Conservation (phyloP, 2,113 vertebrate species). For the Suricata suricatta region DNA sequence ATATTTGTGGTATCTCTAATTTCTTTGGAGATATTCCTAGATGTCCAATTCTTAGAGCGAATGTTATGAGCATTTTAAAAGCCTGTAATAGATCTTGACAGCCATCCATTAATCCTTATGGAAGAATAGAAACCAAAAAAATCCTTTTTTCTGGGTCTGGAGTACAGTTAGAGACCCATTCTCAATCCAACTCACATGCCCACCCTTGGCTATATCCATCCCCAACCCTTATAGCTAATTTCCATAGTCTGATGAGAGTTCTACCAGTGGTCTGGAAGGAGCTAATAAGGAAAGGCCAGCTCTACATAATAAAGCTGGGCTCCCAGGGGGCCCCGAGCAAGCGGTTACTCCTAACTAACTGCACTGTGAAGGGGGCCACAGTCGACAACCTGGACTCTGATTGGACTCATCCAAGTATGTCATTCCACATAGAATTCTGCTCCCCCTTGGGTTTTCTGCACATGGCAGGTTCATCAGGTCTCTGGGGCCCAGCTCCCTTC, state of each 20-base stretch:
- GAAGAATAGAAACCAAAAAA: background rate
- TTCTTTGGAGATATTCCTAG: background rate
- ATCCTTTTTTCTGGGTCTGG: background rate
- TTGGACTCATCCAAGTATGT: background rate
- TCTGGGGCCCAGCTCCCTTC: background rate
- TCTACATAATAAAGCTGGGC: no score
- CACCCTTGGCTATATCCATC: background rate
- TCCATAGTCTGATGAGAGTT: background rate
- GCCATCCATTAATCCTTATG: background rate
- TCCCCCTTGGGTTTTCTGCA: background rate
- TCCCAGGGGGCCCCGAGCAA: background rate
- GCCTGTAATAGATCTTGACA: background rate
- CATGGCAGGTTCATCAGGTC: background rate
- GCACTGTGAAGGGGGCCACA: background rate
- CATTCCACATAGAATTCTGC: background rate
- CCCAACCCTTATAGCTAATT: background rate
- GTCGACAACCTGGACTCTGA: background rate
- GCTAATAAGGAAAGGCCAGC: background rate
- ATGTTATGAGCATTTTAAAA: background rate
- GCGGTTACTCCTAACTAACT: background rate
- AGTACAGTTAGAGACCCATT: background rate
- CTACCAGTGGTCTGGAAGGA: background rate
- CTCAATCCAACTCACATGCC: no score
- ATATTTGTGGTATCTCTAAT: background rate
- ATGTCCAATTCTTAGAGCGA: background rate